Conservation (phyloP, 2,113 vertebrate genomes). For the Odocoileus virginianus region DNA sequence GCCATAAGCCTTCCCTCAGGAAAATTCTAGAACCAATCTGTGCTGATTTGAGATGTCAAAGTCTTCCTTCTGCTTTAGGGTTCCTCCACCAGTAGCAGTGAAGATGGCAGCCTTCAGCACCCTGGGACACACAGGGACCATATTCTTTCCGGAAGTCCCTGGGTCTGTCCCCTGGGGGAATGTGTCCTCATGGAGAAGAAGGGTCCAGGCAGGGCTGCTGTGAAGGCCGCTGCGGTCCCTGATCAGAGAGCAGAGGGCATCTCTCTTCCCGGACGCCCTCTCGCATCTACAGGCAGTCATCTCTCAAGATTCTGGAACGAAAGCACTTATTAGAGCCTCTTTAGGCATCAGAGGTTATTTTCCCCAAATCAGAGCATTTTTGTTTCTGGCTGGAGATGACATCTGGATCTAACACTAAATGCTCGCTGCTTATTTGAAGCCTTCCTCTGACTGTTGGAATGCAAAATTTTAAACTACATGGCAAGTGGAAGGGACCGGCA, state of each 20-base stretch:
- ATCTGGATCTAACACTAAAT: conserved; percentile 72
- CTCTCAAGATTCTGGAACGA: conserved; percentile 69
- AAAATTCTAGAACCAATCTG: conserved; percentile 47
- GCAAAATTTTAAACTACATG: conserved; percentile 17
- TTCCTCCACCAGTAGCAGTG: neutral
- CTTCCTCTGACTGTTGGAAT: conserved; percentile 68
- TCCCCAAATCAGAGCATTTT: conserved; percentile 76
- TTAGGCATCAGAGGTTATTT: conserved; percentile 74
- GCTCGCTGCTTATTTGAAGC: conserved; percentile 69
- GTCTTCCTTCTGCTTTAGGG: conserved; percentile 51
- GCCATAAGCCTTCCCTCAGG: neutral
- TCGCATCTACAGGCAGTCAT: conserved; percentile 52
- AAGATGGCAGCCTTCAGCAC: conserved; percentile 58
- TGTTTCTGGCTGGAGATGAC: conserved; percentile 74
- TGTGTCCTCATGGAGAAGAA: neutral
- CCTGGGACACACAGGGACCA: conserved; percentile 16
- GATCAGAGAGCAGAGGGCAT: conserved; percentile 61
- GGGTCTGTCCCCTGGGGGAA: neutral
- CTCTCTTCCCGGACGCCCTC: neutral
- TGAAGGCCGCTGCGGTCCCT: neutral
- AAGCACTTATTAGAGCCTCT: conserved; percentile 76
- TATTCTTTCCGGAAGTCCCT: neutral
- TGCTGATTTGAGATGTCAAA: conserved; percentile 53
- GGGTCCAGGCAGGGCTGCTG: neutral
- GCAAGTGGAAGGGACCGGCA: neutral